Conservation (phyloP, 2,797 vertebrate genomes). For the Aulostomus chinensis region DNA sequence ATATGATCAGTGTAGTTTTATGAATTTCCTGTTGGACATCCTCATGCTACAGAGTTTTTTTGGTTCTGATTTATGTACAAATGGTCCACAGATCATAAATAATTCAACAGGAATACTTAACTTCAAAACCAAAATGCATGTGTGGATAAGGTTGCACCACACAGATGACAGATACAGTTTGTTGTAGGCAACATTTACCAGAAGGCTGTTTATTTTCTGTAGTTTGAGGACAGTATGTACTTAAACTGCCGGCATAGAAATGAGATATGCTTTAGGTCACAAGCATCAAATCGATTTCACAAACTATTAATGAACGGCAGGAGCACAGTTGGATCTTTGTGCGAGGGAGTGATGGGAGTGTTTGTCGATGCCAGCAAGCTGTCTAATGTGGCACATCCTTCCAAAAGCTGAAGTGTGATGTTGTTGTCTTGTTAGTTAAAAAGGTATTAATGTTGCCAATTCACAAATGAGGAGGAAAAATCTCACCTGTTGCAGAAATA, state of each 20-base stretch:
- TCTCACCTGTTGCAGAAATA: conserved; percentile 29
- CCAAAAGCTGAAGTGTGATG: conserved; percentile 34
- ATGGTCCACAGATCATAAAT: too few species aligned
- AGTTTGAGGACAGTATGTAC: too few species aligned
- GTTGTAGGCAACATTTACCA: background rate
- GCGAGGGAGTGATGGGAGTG: too few species aligned
- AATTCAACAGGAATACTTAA: too few species aligned
- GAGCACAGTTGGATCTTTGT: too few species aligned
- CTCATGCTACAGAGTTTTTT: too few species aligned
- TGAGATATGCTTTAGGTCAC: background rate
- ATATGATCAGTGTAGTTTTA: too few species aligned
- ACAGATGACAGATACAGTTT: too few species aligned
- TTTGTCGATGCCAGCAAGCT: conserved; percentile 25
- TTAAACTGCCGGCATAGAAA: background rate
- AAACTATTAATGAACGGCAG: background rate
- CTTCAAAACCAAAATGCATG: too few species aligned
- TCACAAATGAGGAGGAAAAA: conserved; percentile 25
- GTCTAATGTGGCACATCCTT: conserved; percentile 18
- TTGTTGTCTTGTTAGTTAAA: conserved; percentile 22
- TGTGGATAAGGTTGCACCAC: too few species aligned
- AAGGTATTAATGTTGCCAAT: conserved; percentile 22
- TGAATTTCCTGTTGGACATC: too few species aligned
- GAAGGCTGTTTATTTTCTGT: background rate
- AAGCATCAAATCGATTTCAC: conserved; percentile 6
- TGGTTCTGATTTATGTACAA: too few species aligned